phyloP scores from a whole-genome alignment of 2,113 vertebrate genomes.

The Chrysochloris asiatica region DNA sequence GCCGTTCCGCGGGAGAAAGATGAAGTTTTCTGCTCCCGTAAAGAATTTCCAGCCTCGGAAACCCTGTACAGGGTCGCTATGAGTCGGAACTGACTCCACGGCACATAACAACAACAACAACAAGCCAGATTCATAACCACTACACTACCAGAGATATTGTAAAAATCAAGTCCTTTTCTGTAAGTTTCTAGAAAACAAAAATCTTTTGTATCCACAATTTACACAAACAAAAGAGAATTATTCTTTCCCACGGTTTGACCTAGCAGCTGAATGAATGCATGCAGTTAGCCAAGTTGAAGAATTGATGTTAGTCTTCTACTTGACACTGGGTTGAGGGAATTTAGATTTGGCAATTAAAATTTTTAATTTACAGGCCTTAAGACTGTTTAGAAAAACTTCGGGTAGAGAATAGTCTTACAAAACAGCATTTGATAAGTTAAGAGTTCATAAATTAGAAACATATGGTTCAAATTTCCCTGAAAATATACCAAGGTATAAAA shows the following conservation, averaged over 20 bases:
- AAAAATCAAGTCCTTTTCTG: neutral
- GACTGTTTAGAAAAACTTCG: conserved; percentile 53
- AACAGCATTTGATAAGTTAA: conserved; percentile 69
- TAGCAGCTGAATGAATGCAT: neutral
- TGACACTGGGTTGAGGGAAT: conserved; percentile 34
- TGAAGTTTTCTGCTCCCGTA: no score
- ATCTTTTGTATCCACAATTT: neutral
- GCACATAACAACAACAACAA: no score
- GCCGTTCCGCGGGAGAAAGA: no score
- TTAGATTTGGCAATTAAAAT: conserved; percentile 52
- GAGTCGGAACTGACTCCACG: no score
- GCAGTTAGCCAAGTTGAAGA: conserved; percentile 46
- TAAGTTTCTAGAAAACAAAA: neutral
- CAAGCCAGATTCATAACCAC: no score
- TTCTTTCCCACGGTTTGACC: conserved; percentile 10
- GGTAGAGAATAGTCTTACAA: conserved; percentile 59
- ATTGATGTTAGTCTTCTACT: conserved; percentile 53
- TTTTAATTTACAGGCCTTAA: conserved; percentile 29
- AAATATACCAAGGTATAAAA: conserved; percentile 72
- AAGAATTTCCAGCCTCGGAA: no score
- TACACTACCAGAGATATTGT: no score
- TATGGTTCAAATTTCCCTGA: conserved; percentile 63
- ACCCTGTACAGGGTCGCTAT: no score
- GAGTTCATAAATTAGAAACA: conserved; percentile 70
- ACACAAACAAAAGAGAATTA: neutral